phyloP scores from a whole-genome alignment of 1,140 invertebrate genomes.

The Apis laboriosa region DNA sequence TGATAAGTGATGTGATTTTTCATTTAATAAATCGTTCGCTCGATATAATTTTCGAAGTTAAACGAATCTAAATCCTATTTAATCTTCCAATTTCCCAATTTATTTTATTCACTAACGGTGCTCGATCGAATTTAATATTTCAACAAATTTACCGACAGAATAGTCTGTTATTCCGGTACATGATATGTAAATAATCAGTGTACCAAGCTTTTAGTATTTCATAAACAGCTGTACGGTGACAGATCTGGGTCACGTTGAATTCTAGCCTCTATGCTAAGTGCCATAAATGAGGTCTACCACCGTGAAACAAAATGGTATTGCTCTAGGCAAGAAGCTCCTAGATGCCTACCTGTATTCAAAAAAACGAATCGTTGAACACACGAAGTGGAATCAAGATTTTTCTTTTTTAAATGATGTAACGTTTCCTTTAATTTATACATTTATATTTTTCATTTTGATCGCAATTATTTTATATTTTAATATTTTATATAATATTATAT shows the following conservation, averaged over 20 bases:
- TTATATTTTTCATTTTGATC: no score
- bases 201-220: conserved; percentile 26
- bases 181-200: conserved; percentile 38
- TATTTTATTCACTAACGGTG: not conserved
- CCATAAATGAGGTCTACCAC: conserved; percentile 5
- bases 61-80: not conserved
- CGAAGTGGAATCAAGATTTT: not conserved
- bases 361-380: not conserved
- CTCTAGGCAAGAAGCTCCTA: not conserved
- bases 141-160: conserved; percentile 35
- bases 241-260: conserved; percentile 33
- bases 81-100: not conserved
- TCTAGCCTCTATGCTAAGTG: not conserved
- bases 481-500: no score
- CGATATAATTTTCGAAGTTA: no score
- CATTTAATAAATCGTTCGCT: not conserved
- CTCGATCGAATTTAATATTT: conserved; percentile 36
- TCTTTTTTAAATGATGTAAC: not conserved
- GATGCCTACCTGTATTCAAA: not conserved
- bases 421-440: not conserved
- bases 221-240: conserved; percentile 25
- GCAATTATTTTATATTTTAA: no score
- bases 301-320: not conserved
- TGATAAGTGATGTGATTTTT: no score
- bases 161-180: not conserved